A percentile compares a stretch with the other conserved stretches of the same genome.
phyloP scores from a whole-genome alignment of 2,888 invertebrate species.

The Campoplex nolae region DNA sequence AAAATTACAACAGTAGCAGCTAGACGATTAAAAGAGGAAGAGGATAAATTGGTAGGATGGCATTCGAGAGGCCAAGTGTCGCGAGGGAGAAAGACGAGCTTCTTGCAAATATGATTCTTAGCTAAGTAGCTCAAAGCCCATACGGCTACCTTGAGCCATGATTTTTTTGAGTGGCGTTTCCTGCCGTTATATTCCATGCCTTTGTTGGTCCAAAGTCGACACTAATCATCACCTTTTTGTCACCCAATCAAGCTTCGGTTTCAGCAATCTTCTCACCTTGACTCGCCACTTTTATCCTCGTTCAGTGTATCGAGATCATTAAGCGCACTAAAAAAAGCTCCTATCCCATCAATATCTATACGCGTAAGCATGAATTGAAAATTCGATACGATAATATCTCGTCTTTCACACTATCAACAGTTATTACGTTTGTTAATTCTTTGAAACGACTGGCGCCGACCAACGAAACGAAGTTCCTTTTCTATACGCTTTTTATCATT shows the following conservation, averaged over 20 bases:
- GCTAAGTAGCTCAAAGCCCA: slow-evolving; percentile 54
- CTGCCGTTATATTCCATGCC: slow-evolving; percentile 77
- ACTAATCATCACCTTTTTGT: slow-evolving; percentile 83
- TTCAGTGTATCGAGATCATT: slow-evolving; percentile 52
- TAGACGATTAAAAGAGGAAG: background rate
- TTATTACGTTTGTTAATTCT: background rate
- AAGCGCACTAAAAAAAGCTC: slow-evolving; percentile 56
- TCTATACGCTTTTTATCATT: background rate
- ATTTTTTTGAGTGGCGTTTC: slow-evolving; percentile 83
- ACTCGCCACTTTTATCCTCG: slow-evolving; percentile 69
- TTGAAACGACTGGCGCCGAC: background rate
- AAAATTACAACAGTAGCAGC: background rate
- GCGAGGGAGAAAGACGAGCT: slow-evolving; percentile 24
- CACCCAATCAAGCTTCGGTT: slow-evolving; percentile 83
- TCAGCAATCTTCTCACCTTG: slow-evolving; percentile 83
- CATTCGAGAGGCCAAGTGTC: background rate
- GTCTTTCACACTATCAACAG: background rate
- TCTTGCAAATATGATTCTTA: slow-evolving; percentile 44
- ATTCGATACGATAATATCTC: background rate
- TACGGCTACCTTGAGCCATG: slow-evolving; percentile 80
- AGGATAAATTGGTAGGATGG: background rate
- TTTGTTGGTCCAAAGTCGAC: slow-evolving; percentile 78
- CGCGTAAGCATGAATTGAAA: background rate
- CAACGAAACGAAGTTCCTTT: background rate
- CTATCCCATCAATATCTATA: background rate